Percentiles rank a stretch among this genome's conserved stretches.
Evolutionary conservation across 1,140 invertebrate genomes (phyloP).

Genomic region (Tetramorium parvispinum): DNA sequence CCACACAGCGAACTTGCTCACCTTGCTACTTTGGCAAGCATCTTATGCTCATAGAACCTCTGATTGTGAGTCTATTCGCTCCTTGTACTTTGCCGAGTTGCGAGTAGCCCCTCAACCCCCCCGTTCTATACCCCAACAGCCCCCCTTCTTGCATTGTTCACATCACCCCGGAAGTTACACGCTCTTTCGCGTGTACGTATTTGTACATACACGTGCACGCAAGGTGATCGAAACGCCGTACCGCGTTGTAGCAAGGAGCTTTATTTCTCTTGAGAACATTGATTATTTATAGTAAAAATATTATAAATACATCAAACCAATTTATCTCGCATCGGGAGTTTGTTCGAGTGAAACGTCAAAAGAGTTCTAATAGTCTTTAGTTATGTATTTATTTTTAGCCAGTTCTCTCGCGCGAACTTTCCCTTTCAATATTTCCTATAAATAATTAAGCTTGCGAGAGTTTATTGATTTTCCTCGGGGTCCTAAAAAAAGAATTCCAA

Average conservation of each 20-base stretch:
- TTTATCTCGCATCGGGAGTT: neutral
- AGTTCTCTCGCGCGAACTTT: conserved; percentile 6
- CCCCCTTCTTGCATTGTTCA: conserved; percentile 29
- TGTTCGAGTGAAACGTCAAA: neutral
- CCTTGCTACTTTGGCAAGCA: conserved; percentile 65
- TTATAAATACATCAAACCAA: neutral
- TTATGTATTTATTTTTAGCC: conserved; percentile 31
- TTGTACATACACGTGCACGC: conserved; percentile 18
- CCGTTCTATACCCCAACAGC: neutral
- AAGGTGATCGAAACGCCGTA: conserved; percentile 13
- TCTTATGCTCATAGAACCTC: conserved; percentile 60
- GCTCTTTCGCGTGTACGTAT: neutral
- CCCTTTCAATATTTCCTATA: conserved; percentile 12
- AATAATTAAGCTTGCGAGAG: conserved; percentile 28
- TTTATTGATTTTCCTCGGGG: neutral
- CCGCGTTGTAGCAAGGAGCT: neutral
- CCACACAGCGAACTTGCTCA: conserved; percentile 46
- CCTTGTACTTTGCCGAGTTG: conserved; percentile 64
- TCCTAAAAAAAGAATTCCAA: neutral
- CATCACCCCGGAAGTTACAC: conserved; percentile 32
- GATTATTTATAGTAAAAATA: conserved; percentile 14
- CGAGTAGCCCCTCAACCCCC: neutral
- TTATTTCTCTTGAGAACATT: neutral
- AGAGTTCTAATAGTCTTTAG: neutral
- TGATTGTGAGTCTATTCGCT: conserved; percentile 58